These are phyloP conservation scores for Zele albiditarsus DNA, from an alignment of 2,888 invertebrate genomes.

Conservation along the genomic window DNA sequence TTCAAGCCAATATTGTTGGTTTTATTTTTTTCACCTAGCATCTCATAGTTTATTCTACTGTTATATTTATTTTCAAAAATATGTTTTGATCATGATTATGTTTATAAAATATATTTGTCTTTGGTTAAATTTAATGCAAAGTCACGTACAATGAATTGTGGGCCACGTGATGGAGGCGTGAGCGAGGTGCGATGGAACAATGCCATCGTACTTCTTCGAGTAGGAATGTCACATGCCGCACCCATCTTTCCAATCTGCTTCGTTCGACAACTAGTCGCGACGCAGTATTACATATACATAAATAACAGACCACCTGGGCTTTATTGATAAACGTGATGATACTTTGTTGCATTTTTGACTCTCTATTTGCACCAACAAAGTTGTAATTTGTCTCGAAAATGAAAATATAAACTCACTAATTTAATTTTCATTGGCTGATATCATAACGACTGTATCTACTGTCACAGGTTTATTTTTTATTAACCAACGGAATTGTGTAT, in stretches of 20 bases:
- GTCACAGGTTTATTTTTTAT: not conserved
- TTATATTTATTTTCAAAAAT: too few relatives aligned
- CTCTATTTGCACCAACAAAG: not conserved
- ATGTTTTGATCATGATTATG: not conserved
- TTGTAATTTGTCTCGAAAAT: not conserved
- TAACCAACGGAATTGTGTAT: not conserved
- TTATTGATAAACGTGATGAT: not conserved
- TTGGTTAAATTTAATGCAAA: slow-evolving; percentile 52
- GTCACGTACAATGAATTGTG: slow-evolving; percentile 72
- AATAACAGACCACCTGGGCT: not conserved
- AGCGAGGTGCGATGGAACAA: slow-evolving; percentile 73
- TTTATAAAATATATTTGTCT: not conserved
- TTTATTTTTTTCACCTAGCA: too few relatives aligned
- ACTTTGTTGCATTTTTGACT: not conserved
- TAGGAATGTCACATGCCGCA: slow-evolving; percentile 71
- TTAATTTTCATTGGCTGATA: not conserved
- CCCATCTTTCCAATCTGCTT: slow-evolving; percentile 64
- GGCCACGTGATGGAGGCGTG: slow-evolving; percentile 72
- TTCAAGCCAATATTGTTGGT: too few relatives aligned
- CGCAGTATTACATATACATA: not conserved
- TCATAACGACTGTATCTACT: not conserved
- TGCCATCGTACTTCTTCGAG: slow-evolving; percentile 71
- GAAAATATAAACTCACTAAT: not conserved
- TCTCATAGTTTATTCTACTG: too few relatives aligned
- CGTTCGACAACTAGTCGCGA: slow-evolving; percentile 37